These are phyloP conservation scores for Carapus acus DNA, from an alignment of 2,797 vertebrate genomes.

Conservation along the genomic window DNA sequence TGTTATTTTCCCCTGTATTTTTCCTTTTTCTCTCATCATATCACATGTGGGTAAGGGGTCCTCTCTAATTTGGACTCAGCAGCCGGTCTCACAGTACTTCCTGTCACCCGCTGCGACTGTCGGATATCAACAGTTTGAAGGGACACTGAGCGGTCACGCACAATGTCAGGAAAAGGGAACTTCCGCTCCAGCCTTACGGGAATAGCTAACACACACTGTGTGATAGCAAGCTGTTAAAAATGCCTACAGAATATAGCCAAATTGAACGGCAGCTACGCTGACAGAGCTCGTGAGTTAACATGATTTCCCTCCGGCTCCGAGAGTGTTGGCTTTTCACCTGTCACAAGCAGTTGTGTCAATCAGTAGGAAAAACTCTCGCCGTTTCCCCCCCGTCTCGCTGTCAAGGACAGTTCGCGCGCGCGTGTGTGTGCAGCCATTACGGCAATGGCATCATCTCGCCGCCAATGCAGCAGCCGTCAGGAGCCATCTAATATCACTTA, in stretches of 20 bases:
- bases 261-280: neutral
- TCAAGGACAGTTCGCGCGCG: constrained; percentile 27
- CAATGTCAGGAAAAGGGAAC: constrained; percentile 12
- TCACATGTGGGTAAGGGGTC: neutral
- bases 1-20: too few relatives aligned
- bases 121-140: constrained; percentile 11
- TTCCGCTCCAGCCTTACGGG: neutral
- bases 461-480: constrained; percentile 45
- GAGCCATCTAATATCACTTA: constrained; percentile 53
- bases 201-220: neutral
- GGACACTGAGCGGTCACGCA: constrained; percentile 4
- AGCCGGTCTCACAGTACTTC: neutral
- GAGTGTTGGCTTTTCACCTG: constrained; percentile 21
- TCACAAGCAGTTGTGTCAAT: constrained; percentile 22
- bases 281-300: constrained; percentile 8
- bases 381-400: constrained; percentile 36
- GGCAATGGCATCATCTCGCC: constrained; percentile 29
- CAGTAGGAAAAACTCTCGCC: constrained; percentile 31
- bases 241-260: too few relatives aligned
- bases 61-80: constrained; percentile 3
- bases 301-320: constrained; percentile 8
- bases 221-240: neutral
- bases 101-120: neutral
- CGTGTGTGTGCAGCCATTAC: constrained; percentile 30
- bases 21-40: too few relatives aligned